Conservation (phyloP, 1,140 invertebrate species). For the Sitophilus oryzae region DNA sequence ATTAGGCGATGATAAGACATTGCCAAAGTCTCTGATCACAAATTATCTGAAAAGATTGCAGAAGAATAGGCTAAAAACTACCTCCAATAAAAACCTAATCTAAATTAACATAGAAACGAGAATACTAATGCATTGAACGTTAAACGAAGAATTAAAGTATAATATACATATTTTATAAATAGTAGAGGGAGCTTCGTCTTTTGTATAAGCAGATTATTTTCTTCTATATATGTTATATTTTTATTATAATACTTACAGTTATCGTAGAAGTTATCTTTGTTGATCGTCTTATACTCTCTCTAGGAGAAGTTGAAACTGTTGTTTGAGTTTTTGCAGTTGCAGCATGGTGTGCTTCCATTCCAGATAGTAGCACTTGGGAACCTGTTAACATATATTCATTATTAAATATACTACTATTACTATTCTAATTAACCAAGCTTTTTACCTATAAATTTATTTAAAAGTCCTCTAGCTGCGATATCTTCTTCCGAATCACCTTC, state of each 20-base stretch:
- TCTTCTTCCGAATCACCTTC: conserved; percentile 59
- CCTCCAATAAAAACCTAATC: too few species aligned
- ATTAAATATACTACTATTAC: conserved; percentile 36
- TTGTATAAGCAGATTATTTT: too few species aligned
- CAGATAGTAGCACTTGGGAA: conserved; percentile 66
- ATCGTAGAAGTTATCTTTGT: conserved; percentile 39
- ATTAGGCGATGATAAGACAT: too few species aligned
- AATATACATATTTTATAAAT: too few species aligned
- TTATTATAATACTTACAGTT: conserved; percentile 33
- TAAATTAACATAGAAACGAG: too few species aligned
- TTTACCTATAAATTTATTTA: conserved; percentile 64
- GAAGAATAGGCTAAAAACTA: too few species aligned
- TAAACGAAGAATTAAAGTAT: too few species aligned
- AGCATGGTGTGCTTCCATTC: conserved; percentile 50
- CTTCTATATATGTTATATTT: too few species aligned
- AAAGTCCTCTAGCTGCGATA: conserved; percentile 61
- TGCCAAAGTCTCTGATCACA: too few species aligned
- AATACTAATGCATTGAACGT: too few species aligned
- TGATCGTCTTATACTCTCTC: conserved; percentile 26
- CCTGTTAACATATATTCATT: conserved; percentile 40
- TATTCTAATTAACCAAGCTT: neutral
- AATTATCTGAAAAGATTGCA: too few species aligned
- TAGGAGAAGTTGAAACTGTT: conserved; percentile 19
- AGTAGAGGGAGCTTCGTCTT: too few species aligned
- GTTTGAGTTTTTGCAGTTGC: conserved; percentile 8